A percentile compares a stretch with the other conserved stretches of the same genome.
phyloP scores from a whole-genome alignment of 2,113 vertebrate genomes.

The Tapirus terrestris region DNA sequence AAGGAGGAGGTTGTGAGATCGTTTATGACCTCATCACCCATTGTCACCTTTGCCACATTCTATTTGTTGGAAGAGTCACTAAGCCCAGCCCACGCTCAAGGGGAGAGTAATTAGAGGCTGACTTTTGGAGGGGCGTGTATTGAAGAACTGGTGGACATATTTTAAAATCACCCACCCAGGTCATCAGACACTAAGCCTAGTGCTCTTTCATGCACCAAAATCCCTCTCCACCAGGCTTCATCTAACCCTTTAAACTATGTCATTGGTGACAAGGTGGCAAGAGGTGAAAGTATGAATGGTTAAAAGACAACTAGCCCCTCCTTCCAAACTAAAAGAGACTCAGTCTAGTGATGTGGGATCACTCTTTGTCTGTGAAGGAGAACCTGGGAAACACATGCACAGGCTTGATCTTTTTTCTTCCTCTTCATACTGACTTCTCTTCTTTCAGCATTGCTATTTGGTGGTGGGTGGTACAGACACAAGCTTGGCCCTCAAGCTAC shows the following conservation, averaged over 20 bases:
- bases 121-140: neutral
- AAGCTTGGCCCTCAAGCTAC: slow-evolving; percentile 56
- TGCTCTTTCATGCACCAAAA: neutral
- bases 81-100: neutral
- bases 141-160: neutral
- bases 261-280: neutral
- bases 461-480: neutral
- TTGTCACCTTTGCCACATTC: neutral
- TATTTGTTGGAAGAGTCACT: neutral
- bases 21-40: neutral
- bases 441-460: neutral
- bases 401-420: neutral
- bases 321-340: neutral
- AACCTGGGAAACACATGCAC: neutral
- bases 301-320: neutral
- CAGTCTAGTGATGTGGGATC: rapidly evolving
- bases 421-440: neutral
- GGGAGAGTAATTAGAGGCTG: neutral
- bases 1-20: neutral
- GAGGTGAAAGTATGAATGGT: neutral
- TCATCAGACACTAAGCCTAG: neutral
- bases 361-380: neutral
- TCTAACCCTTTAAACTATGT: neutral
- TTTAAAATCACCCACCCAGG: neutral
- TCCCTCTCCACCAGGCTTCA: neutral